Base-by-base conservation (phyloP, 2,797 vertebrate species). In the Poecilia wingei region DNA sequence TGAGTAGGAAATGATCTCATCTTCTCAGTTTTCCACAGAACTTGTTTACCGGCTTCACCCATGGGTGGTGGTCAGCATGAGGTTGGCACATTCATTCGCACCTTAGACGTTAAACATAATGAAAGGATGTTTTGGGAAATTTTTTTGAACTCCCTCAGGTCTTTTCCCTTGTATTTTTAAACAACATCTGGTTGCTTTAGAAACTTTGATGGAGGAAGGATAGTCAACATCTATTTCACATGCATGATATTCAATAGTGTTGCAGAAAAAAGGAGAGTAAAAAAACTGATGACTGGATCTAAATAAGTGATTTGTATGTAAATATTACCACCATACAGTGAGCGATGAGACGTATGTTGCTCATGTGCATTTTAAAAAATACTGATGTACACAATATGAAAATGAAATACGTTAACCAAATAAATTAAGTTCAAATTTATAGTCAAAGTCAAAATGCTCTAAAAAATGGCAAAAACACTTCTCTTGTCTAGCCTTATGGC, bases 1-100 rank as follows among this genome's bases (percentile, higher is more conserved):
- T 86, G 84, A 89, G 85, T 53, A 88, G 93, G 91, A 94, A 93
- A 94, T 95, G 79, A 95, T 92, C 89, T 95, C 93, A 95, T 86
- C 85, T 76, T 88, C 84, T 91, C 80, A 70, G 85, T 82, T 90
- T 89, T 77, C 41, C 86, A 89, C 86, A 53, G 73, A 81, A 77
- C 68, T 84, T 89, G 91, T 94, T 93, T 90, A 93, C 94, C 86
- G 84, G 79, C 83, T 88, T 87, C 69, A 81, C 89, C 86, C 82
- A 39, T 70, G 88, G 89, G 90, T 91, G 87, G 87, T 72, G 84
- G 90, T 92, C 87, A 80, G 76, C n/a, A 55, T 59, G 80, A 72
- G 84, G 86, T 82, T 90, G 90, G 89, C 84, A 87, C 83, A 74
- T 82, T 91, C 80, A 91, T 57, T 84, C 79, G 78, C 77, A 68